Percentiles rank a stretch among this genome's conserved stretches.
phyloP scores from a whole-genome alignment of 2,797 vertebrate species.

The Danio kyathit region DNA sequence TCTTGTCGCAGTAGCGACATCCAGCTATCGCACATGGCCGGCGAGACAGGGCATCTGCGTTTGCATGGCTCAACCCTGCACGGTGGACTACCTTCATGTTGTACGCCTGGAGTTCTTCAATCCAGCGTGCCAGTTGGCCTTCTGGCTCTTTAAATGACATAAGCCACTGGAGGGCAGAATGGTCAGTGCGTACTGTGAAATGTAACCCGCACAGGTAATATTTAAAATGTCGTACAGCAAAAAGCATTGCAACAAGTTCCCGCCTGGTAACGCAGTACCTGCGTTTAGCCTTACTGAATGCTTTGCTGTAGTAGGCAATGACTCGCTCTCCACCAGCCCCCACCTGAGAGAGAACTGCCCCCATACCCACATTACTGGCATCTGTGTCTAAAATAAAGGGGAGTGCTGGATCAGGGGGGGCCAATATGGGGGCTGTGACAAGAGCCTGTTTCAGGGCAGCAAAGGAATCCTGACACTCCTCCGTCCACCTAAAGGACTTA shows the following conservation, averaged over 20 bases:
- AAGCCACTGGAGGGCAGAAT: constrained; percentile 50
- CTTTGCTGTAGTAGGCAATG: constrained; percentile 41
- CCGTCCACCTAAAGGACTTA: neutral
- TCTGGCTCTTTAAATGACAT: constrained; percentile 48
- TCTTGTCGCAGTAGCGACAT: constrained; percentile 17
- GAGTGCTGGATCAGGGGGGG: constrained; percentile 3
- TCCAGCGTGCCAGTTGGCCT: constrained; percentile 13
- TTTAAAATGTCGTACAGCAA: constrained; percentile 16
- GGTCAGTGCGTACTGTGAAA: too few species aligned
- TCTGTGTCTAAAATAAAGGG: constrained; percentile 42
- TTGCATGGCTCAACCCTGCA: too few species aligned
- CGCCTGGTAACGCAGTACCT: constrained; percentile 23
- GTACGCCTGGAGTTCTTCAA: constrained; percentile 21
- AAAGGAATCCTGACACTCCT: constrained; percentile 38
- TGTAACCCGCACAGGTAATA: too few species aligned
- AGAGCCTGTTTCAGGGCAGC: neutral
- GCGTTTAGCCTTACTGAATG: constrained; percentile 39
- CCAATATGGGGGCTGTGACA: constrained; percentile 12
- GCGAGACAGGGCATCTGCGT: constrained; percentile 35
- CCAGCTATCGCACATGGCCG: neutral
- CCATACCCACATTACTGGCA: too few species aligned
- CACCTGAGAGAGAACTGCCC: too few species aligned
- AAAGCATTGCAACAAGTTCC: constrained; percentile 32
- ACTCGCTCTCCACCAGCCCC: constrained; percentile 38
- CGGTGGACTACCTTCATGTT: constrained; percentile 27